phyloP scores from a whole-genome alignment of 2,888 invertebrate species.

The Gastrophysa polygoni region DNA sequence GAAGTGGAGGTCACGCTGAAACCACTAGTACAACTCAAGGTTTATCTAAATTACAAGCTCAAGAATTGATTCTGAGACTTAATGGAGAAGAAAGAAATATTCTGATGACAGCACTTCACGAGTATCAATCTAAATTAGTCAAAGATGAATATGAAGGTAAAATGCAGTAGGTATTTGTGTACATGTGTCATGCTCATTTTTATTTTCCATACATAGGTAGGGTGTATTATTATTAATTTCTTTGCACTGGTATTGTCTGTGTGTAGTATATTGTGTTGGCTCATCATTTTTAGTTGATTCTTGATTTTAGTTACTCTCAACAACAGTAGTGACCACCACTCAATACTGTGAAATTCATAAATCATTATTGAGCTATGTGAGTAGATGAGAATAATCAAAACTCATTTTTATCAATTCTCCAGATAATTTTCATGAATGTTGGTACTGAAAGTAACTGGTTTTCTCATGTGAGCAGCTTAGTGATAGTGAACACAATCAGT shows the following conservation, averaged over 20 bases:
- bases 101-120: constrained; percentile 71
- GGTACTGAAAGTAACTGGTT: too few species aligned
- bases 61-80: constrained; percentile 73
- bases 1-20: constrained; percentile 55
- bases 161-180: constrained; percentile 41
- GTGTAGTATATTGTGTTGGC: neutral
- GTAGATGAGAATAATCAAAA: too few species aligned
- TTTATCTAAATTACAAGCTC: constrained; percentile 71
- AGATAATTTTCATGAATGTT: too few species aligned
- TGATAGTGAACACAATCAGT: too few species aligned
- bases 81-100: constrained; percentile 75
- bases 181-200: constrained; percentile 12
- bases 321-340: too few species aligned
- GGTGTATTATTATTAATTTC: neutral
- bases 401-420: too few species aligned
- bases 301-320: neutral
- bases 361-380: too few species aligned
- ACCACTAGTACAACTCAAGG: constrained; percentile 56
- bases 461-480: too few species aligned
- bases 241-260: constrained; percentile 28
- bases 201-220: neutral
- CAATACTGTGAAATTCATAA: too few species aligned
- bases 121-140: constrained; percentile 74
- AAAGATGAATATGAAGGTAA: constrained; percentile 82
- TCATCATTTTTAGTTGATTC: neutral